Conservation (phyloP, 2,888 invertebrate genomes). For the Ophion costatus region DNA sequence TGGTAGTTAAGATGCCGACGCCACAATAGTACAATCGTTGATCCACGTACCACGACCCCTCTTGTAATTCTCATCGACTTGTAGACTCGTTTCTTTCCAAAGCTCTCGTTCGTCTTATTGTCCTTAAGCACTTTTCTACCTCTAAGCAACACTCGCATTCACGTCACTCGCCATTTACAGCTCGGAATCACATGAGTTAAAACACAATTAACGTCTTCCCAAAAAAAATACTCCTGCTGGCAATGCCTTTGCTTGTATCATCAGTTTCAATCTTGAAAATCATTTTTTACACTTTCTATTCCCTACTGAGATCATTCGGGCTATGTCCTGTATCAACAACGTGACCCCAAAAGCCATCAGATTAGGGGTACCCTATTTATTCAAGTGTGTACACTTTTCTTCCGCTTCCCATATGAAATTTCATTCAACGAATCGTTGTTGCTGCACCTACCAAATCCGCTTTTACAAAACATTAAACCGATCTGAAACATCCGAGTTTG, state of each 20-base stretch:
- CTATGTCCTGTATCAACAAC: too few species aligned
- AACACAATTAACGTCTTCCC: background rate
- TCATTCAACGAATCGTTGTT: too few species aligned
- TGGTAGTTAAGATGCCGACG: conserved; percentile 38
- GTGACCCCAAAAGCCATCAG: too few species aligned
- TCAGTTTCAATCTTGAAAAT: background rate
- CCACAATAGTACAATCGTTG: conserved; percentile 61
- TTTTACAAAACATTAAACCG: too few species aligned
- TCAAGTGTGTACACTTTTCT: too few species aligned
- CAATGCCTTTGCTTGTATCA: background rate
- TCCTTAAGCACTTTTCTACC: background rate
- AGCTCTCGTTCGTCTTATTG: background rate
- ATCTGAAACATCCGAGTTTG: too few species aligned
- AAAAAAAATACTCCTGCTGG: background rate
- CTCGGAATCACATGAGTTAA: background rate
- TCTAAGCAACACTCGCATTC: background rate
- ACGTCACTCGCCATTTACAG: background rate
- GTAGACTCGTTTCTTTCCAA: conserved; percentile 20
- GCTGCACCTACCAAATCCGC: too few species aligned
- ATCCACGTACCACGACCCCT: conserved; percentile 57
- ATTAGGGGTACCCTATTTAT: too few species aligned
- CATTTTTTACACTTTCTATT: background rate
- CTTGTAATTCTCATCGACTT: conserved; percentile 61
- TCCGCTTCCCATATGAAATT: too few species aligned
- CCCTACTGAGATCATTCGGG: too few species aligned